phyloP scores from a whole-genome alignment of 2,113 vertebrate genomes.

The Triplophysa tibetana region DNA sequence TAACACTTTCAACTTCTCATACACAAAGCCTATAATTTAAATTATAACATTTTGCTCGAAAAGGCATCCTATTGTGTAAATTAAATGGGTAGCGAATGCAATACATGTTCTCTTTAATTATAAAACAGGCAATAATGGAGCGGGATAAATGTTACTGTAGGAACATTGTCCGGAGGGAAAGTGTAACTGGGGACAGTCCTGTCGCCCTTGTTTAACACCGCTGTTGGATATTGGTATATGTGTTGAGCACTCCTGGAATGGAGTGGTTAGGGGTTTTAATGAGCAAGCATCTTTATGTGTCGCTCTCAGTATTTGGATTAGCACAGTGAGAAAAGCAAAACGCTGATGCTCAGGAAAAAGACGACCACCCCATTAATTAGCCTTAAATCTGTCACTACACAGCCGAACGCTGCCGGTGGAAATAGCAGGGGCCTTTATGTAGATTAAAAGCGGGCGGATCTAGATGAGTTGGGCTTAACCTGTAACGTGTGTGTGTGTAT shows the following conservation, averaged over 20 bases:
- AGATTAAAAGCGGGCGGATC: slow-evolving; percentile 83
- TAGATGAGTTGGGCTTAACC: slow-evolving; percentile 77
- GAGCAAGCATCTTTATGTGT: slow-evolving; percentile 71
- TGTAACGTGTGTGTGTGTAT: slow-evolving; percentile 59
- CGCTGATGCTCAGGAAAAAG: slow-evolving; percentile 82
- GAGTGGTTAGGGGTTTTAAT: slow-evolving; percentile 59
- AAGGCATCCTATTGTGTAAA: not conserved
- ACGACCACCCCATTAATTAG: slow-evolving; percentile 81
- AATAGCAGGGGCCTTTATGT: slow-evolving; percentile 82
- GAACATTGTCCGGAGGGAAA: not conserved
- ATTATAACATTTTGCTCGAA: not conserved
- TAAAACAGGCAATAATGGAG: not conserved
- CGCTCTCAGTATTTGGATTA: slow-evolving; percentile 72
- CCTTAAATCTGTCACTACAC: slow-evolving; percentile 91
- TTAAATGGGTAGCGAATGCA: not conserved
- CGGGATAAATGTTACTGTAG: not conserved
- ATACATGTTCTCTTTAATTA: not conserved
- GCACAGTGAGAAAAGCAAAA: slow-evolving; percentile 72
- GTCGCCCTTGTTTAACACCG: slow-evolving; percentile 26
- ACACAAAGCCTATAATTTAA: not conserved
- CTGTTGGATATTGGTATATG: slow-evolving; percentile 22
- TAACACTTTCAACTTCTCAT: not conserved
- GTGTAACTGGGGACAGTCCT: not conserved
- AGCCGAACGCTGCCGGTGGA: slow-evolving; percentile 74
- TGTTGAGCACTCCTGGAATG: slow-evolving; percentile 19